Evolutionary conservation across 1,140 invertebrate genomes (phyloP), one percentile per base, ranked within the genome.

Genomic region (Magallana ariakensis): DNA sequence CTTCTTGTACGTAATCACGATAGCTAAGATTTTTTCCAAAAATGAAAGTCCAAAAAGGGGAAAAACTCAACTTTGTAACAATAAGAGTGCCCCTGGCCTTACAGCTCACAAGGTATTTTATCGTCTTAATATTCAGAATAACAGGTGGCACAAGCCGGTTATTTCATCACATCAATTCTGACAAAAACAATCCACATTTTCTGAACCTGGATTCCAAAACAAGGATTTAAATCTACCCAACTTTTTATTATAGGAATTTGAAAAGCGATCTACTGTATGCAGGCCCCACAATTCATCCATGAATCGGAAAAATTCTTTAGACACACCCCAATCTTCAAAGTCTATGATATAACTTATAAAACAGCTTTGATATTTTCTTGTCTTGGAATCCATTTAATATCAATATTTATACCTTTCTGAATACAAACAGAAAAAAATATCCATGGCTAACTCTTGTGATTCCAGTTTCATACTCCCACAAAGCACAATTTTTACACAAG

Each of bases 131-230:
- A 53, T 75, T 46, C 26, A 58, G 9, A 75, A 83, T n/a, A 66
- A 87, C 83, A 26, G 62, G 81, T 0, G 86, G 81, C 9, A 87
- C 87, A 16, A 85, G 22, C 87, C 87, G 85, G 15, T 87, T 87
- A 85, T 87, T 85, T 87, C 87, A 16, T 56, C 56, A 5, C 56
- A 53, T 80, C 83, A 87, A n/a, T 85, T 19, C 62, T 87, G 87
- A 16, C 80, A 60, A 81, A 85, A 87, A 66, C 62, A 70, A 82
- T 87, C 87, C 13, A 85, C 83, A 60, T 56, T 60, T 66, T 87
- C 87, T 9, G 53, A 80, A 57, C 22, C 86, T 57, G 81, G 86
- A 84, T 84, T 83, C 80, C 84, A 85, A 83, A 83, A 82, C 70
- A 81, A 75, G 8, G 75, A 88, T 75, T 85, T 88, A 75, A 83